A percentile compares a stretch with the other conserved stretches of the same genome.
Conservation (phyloP, 2,888 invertebrate genomes). For the Amphipyra berbera region DNA sequence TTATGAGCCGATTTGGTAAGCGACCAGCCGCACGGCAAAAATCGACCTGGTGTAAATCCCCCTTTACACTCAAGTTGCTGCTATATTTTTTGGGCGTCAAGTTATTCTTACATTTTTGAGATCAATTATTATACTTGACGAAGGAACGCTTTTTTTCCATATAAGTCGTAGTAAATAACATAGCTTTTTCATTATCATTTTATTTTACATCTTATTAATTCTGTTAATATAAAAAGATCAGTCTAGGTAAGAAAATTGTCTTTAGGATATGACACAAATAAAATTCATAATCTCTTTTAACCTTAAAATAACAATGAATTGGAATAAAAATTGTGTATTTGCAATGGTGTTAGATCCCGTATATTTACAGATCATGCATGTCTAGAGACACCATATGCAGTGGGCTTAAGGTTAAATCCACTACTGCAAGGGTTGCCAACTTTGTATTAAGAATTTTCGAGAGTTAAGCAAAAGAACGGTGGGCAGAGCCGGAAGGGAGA, state of each 20-base stretch:
- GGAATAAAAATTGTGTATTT: constrained; percentile 6
- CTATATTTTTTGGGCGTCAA: neutral
- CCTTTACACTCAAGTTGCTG: too few species aligned
- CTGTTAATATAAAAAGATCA: constrained; percentile 17
- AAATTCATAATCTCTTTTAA: constrained; percentile 44
- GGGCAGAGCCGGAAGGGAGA: too few species aligned
- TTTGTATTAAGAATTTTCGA: too few species aligned
- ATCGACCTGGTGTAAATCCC: too few species aligned
- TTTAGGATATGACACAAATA: constrained; percentile 42
- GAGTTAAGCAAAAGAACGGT: too few species aligned
- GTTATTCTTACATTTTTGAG: constrained; percentile 2
- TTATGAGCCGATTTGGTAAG: too few species aligned
- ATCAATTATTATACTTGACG: constrained; percentile 5
- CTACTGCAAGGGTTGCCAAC: too few species aligned
- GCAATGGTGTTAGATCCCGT: neutral
- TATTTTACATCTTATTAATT: too few species aligned
- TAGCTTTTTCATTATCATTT: neutral
- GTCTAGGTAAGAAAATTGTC: constrained; percentile 35
- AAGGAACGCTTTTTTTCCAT: neutral
- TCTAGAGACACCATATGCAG: neutral
- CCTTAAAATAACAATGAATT: constrained; percentile 30
- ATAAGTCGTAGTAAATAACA: neutral
- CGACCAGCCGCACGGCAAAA: too few species aligned
- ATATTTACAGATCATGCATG: neutral
- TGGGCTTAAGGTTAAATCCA: too few species aligned